These are phyloP conservation scores for Phyto melanocephala DNA, from an alignment of 2,888 invertebrate species.

Conservation along the genomic window DNA sequence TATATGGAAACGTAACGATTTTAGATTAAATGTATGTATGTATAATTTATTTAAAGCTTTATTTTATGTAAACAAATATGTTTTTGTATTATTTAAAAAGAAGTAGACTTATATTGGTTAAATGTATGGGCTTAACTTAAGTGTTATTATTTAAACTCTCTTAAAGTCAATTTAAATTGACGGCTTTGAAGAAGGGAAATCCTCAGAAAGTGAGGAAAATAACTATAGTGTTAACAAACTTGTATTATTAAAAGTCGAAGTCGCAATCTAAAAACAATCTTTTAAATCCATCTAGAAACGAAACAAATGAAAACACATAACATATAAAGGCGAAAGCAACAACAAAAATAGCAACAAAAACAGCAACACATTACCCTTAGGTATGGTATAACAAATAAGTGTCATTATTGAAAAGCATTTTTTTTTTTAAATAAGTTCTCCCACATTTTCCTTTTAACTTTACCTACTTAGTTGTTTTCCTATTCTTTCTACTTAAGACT, in stretches of 20 bases:
- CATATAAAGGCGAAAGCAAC: neutral
- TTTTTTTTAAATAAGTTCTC: neutral
- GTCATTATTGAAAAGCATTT: slow-evolving; percentile 34
- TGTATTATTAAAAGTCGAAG: neutral
- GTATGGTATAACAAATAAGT: slow-evolving; percentile 37
- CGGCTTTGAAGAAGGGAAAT: neutral
- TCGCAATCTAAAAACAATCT: neutral
- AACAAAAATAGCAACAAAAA: neutral
- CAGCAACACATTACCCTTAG: neutral
- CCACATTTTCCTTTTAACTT: neutral
- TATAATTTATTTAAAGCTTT: too few species aligned
- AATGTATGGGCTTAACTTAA: too few species aligned
- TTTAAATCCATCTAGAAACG: neutral
- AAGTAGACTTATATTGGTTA: too few species aligned
- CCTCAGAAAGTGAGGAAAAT: neutral
- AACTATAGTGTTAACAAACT: neutral
- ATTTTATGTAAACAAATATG: too few species aligned
- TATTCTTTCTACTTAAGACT: neutral
- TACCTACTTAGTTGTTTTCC: neutral
- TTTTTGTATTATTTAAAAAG: too few species aligned
- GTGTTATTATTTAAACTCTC: too few species aligned
- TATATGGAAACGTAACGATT: too few species aligned
- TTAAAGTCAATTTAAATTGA: neutral
- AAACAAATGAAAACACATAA: neutral
- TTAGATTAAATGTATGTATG: too few species aligned